Conservation (phyloP, 2,888 invertebrate species). For the Xestia sexstrigata region DNA sequence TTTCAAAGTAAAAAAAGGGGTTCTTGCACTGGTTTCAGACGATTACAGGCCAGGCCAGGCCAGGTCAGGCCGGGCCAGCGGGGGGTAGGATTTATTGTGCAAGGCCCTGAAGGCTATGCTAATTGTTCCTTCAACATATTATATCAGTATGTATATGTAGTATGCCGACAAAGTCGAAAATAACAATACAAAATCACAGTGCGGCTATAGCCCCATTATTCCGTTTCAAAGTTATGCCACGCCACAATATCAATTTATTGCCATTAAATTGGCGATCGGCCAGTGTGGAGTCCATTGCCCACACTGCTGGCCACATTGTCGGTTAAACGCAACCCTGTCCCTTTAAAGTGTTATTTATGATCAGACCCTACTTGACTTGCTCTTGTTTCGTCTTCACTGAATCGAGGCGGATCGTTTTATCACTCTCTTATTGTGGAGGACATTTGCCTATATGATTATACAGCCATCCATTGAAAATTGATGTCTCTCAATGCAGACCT, state of each 20-base stretch:
- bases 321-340: conserved; percentile 37
- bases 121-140: background rate
- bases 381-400: conserved; percentile 32
- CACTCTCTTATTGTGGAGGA: conserved; percentile 5
- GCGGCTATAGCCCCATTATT: conserved; percentile 6
- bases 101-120: background rate
- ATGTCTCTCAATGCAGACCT: conserved; percentile 1
- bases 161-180: background rate
- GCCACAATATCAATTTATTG: conserved; percentile 60
- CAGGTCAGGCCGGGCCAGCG: no score
- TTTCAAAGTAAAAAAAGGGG: background rate
- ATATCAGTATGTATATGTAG: no score
- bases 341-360: conserved; percentile 67
- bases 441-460: background rate
- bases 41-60: no score
- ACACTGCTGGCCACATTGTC: conserved; percentile 36
- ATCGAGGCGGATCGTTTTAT: conserved; percentile 21
- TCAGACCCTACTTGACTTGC: conserved; percentile 45
- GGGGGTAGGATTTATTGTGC: background rate
- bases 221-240: conserved; percentile 22
- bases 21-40: no score
- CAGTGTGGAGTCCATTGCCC: conserved; percentile 49
- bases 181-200: conserved; percentile 17
- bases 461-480: background rate
- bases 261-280: conserved; percentile 54